Evolutionary conservation across 2,888 invertebrate genomes (phyloP), one percentile per base, ranked within the genome.

Genomic region (Andrena minutula): DNA sequence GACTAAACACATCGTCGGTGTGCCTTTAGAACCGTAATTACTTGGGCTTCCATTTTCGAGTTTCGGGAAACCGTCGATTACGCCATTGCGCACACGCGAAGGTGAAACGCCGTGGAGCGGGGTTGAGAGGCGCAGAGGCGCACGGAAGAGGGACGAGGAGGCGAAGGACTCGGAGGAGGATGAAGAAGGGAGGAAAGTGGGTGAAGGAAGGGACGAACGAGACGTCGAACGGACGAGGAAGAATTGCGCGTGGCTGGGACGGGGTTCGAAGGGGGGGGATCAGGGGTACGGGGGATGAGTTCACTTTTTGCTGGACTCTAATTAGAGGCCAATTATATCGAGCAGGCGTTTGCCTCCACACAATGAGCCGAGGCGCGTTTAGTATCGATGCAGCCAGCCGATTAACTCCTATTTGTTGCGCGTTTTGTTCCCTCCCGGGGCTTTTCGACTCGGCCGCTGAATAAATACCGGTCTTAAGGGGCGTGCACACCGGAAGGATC

Each of bases 291-390:
- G 66, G 75, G 75, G 79, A 83, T 86, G 85, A 89, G 87, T 88
- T 86, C 79, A 88, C 87, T 87, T 87, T 80, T 87, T 87, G 84
- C 81, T 80, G 81, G 84, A 80, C 80, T 89, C 91, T 92, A 91
- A 91, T 91, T 91, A 92, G 91, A 89, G 91, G 87, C 92, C 92
- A 91, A 91, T 91, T 91, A 91, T 91, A 92, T 90, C 89, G 90
- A 90, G 90, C 91, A 91, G 91, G 90, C 91, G 91, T 91, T 92
- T 89, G 88, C 89, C 89, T 87, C 87, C 88, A 89, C 91, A 91
- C 91, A 91, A 91, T 91, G 90, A 90, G 90, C 87, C 84, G 56
- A 56, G 56, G 87, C 87, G 87, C 90, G 85, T 88, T 91, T 91
- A 91, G 90, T 89, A 91, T 91, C 89, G 91, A 91, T 91, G 90